phyloP scores from a whole-genome alignment of 1,140 invertebrate species.

The Pemphigus obesinymphae region DNA sequence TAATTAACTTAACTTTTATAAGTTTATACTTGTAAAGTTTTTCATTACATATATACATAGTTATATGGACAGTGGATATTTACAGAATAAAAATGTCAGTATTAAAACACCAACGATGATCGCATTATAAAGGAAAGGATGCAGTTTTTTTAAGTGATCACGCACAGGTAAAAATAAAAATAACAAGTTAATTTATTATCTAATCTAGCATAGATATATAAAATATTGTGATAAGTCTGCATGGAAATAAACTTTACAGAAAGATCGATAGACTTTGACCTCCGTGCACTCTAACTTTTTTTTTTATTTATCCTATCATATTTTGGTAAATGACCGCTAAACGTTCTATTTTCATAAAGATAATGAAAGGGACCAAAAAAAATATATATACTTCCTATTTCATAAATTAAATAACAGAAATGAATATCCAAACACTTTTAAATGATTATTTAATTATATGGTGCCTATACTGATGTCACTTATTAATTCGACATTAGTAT shows the following conservation, averaged over 20 bases:
- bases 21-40: no score
- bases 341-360: neutral
- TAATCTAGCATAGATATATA: neutral
- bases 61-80: no score
- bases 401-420: neutral
- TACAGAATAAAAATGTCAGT: no score
- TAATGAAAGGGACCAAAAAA: neutral
- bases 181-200: neutral
- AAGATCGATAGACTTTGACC: neutral
- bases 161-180: no score
- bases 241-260: neutral
- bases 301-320: neutral
- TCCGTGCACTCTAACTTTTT: neutral
- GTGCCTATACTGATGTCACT: neutral
- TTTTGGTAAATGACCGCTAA: conserved; percentile 5
- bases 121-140: no score
- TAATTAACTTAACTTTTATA: no score
- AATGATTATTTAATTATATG: neutral
- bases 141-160: no score
- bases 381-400: neutral
- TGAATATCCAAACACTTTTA: neutral
- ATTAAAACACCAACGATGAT: no score
- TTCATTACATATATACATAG: no score
- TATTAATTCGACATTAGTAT: no score
- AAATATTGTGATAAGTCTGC: neutral